Base-by-base conservation (phyloP, 2,888 invertebrate genomes). In the Eristalis tenax region DNA sequence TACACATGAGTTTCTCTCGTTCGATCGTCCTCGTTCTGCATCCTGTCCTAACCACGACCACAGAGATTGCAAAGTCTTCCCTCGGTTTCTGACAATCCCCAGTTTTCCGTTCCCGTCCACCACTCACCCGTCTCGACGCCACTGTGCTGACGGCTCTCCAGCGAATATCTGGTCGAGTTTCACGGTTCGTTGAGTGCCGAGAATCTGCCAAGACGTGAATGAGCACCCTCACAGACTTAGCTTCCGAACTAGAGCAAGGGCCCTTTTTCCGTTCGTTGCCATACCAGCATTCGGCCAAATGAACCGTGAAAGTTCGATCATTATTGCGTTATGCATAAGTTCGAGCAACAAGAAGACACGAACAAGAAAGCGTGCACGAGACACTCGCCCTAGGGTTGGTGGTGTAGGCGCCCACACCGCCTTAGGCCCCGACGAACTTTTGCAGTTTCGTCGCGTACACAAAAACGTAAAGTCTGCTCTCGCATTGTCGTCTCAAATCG, bases 401-500 rank as follows among this genome's bases (percentile, higher is more conserved):
- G 43, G n/a, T 59, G 43, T 65, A 70, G 78, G 70, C 66, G 61
- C 71, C 66, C 50, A 26, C 26, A 26, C 26, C 26, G 26, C 26
- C 18, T 32, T 40, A 18, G 38, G 59, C 56, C 22, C 38, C 15
- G 22, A 68, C 6, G n/a, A 69, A 64, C 23, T 61, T 76, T 80
- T 68, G 83, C 87, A 87, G 87, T 87, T 83, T 76, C 76, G 73
- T 79, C 76, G 83, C 73, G 87, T 75, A 69, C 80, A 80, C 83
- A 83, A 86, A 83, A 79, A 78, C 61, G 83, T 66, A 56, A 79
- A 83, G 83, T 65, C 59, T 32, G 23, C 23, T 3, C 13, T 35
- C 23, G 15, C 23, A 4, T 32, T 26, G 66, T 65, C 57, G 66
- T 32, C 32, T 32, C 40, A 18, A 70, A 56, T 71, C 64, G 70